Conservation (phyloP, 1,140 invertebrate species). For the Sycophaga agraensis region DNA sequence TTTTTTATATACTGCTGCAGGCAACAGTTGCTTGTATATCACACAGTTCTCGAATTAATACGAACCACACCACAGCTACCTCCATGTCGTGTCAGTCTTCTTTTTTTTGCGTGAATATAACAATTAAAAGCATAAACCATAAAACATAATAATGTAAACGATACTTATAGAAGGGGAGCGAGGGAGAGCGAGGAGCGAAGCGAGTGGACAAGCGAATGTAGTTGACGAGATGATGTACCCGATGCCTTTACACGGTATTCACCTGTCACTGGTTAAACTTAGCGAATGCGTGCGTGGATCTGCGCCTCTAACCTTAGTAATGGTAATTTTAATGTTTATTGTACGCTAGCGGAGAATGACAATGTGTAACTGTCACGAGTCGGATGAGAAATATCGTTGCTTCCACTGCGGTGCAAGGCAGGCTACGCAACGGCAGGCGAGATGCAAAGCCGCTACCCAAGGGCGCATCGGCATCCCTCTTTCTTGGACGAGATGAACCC, state of each 20-base stretch:
- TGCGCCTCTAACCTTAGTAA: no score
- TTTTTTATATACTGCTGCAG: constrained; percentile 44
- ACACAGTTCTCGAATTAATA: constrained; percentile 31
- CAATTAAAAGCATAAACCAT: background rate
- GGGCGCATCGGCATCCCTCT: no score
- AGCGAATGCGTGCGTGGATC: no score
- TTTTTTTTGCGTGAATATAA: constrained; percentile 34
- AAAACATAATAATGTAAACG: constrained; percentile 12
- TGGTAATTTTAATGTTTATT: no score
- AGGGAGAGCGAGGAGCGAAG: background rate
- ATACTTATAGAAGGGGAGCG: background rate
- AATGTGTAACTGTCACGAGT: no score
- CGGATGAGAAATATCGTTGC: no score
- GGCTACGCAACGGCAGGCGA: no score
- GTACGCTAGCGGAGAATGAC: no score
- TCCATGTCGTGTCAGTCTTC: constrained; percentile 47
- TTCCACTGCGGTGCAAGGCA: no score
- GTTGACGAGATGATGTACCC: background rate
- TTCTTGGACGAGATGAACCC: no score
- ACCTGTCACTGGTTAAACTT: no score
- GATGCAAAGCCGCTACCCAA: no score
- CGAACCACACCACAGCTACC: constrained; percentile 53
- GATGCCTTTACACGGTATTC: constrained; percentile 1
- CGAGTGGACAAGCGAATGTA: background rate
- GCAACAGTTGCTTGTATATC: constrained; percentile 33